phyloP scores from a whole-genome alignment of 2,888 invertebrate species.

The Metellina segmentata region DNA sequence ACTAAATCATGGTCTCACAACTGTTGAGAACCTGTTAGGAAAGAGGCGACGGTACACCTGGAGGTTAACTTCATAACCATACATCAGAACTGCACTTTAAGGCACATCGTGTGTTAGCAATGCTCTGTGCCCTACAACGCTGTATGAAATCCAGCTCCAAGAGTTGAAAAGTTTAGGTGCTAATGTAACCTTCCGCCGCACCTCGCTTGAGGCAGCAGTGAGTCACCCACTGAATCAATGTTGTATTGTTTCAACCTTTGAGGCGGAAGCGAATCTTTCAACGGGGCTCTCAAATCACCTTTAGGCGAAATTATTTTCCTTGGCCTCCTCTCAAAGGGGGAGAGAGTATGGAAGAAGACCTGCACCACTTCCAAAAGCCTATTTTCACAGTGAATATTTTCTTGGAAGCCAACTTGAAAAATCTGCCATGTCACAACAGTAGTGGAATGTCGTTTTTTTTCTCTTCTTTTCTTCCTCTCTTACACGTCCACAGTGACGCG shows the following conservation, averaged over 20 bases:
- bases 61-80: too few relatives aligned
- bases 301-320: constrained; percentile 24
- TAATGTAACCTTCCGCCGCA: background rate
- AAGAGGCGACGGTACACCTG: too few relatives aligned
- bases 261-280: background rate
- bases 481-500: constrained; percentile 17
- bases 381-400: constrained; percentile 27
- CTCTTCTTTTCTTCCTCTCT: constrained; percentile 17
- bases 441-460: constrained; percentile 22
- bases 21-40: too few relatives aligned
- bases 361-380: constrained; percentile 16
- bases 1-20: too few relatives aligned
- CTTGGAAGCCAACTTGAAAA: background rate
- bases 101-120: too few relatives aligned
- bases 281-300: background rate
- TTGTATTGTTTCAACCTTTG: constrained; percentile 1
- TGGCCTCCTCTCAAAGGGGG: constrained; percentile 31
- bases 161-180: background rate
- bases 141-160: background rate
- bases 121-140: background rate
- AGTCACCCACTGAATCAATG: background rate
- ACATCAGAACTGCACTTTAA: too few relatives aligned
- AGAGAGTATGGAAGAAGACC: background rate
- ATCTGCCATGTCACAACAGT: constrained; percentile 38
- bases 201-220: background rate